These are phyloP conservation scores for Circaetus gallicus DNA, from an alignment of 2,113 vertebrate genomes.

Conservation along the genomic window DNA sequence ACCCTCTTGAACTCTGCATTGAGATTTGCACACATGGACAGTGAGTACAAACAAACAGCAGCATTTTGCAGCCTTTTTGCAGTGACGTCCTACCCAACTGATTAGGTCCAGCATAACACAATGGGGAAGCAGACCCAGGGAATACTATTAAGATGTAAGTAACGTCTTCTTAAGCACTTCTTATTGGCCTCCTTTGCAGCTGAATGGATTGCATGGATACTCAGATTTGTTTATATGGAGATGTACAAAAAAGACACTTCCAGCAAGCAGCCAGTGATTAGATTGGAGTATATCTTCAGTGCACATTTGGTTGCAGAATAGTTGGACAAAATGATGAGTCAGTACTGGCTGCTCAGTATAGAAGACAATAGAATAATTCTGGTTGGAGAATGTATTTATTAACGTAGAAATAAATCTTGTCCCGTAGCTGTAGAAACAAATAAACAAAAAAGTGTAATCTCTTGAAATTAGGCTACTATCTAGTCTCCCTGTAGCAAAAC, in stretches of 20 bases:
- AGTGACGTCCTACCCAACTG: not conserved
- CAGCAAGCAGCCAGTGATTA: not conserved
- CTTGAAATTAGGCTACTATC: not conserved
- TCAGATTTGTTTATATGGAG: not conserved
- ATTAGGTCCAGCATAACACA: not conserved
- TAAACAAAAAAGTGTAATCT: not conserved
- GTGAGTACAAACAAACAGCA: not conserved
- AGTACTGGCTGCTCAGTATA: not conserved
- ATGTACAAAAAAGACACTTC: not conserved
- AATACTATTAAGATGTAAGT: not conserved
- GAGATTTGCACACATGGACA: not conserved
- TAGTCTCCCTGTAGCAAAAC: not conserved
- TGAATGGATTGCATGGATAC: not conserved
- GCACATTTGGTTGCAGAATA: fast-evolving
- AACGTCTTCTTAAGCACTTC: not conserved
- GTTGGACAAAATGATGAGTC: not conserved
- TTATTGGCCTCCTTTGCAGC: not conserved
- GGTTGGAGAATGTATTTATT: not conserved
- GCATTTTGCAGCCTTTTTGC: not conserved
- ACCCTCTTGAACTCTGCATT: not conserved
- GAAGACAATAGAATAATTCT: not conserved
- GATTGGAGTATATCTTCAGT: not conserved
- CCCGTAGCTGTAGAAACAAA: not conserved
- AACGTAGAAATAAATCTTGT: not conserved
- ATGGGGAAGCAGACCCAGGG: not conserved